Conservation (phyloP, 2,113 vertebrate genomes). For the Saguinus midas region DNA sequence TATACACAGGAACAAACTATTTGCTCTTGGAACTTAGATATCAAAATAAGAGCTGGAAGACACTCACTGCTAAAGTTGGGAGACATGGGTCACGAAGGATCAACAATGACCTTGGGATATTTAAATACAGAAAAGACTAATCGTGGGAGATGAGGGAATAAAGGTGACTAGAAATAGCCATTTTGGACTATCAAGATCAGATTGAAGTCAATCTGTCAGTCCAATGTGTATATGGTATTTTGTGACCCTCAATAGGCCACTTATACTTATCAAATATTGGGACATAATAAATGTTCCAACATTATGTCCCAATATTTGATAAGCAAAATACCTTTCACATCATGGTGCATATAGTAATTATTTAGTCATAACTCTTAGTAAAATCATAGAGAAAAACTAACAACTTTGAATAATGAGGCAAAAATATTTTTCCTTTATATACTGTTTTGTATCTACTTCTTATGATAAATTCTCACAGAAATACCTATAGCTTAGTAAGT, state of each 20-base stretch:
- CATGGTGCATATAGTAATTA: not conserved
- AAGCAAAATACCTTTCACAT: not conserved
- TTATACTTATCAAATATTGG: not conserved
- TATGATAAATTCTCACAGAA: not conserved
- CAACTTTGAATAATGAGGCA: not conserved
- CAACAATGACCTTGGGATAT: not conserved
- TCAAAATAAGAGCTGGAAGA: not conserved
- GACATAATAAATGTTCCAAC: no score
- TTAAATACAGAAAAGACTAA: not conserved
- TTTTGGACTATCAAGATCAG: not conserved
- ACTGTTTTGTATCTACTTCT: not conserved
- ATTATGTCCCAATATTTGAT: not conserved
- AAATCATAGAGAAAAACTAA: not conserved
- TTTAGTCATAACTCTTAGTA: not conserved
- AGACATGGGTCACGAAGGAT: not conserved
- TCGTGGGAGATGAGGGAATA: not conserved
- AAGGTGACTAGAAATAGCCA: not conserved
- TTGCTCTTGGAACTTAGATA: no score
- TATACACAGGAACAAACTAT: not conserved
- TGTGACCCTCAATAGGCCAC: not conserved
- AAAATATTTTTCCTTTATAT: not conserved
- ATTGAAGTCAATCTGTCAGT: not conserved
- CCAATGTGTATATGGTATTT: not conserved
- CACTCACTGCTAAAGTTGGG: not conserved
- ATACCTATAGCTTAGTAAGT: not conserved